These are phyloP conservation scores for Hipposideros armiger DNA, from an alignment of 2,113 vertebrate species.

Conservation along the genomic window DNA sequence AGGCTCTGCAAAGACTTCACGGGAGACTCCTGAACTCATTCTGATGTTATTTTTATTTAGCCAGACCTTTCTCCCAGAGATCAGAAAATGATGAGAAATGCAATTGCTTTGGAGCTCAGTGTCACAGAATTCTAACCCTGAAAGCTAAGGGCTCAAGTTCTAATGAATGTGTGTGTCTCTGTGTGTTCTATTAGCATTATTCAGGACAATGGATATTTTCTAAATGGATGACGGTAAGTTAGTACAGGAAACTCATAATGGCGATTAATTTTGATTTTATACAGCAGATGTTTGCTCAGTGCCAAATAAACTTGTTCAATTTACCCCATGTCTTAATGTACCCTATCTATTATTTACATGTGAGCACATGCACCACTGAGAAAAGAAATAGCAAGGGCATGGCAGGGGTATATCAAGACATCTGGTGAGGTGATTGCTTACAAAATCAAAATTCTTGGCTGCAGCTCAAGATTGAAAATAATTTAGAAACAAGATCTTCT, in stretches of 20 bases:
- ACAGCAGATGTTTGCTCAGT: slow-evolving; percentile 80
- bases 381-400: slow-evolving; percentile 75
- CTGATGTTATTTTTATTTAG: slow-evolving; percentile 77
- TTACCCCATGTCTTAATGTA: slow-evolving; percentile 80
- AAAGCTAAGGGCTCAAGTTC: slow-evolving; percentile 64
- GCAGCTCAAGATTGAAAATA: slow-evolving; percentile 72
- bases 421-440: slow-evolving; percentile 81
- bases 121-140: slow-evolving; percentile 75
- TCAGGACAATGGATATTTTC: slow-evolving; percentile 70
- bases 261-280: slow-evolving; percentile 80
- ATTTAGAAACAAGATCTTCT: slow-evolving; percentile 50
- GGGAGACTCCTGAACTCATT: slow-evolving; percentile 29
- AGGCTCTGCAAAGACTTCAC: neutral
- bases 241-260: slow-evolving; percentile 65
- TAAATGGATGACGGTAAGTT: slow-evolving; percentile 58
- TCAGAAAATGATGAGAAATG: slow-evolving; percentile 79
- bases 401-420: slow-evolving; percentile 76
- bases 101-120: slow-evolving; percentile 75
- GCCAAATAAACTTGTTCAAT: slow-evolving; percentile 80
- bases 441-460: slow-evolving; percentile 80
- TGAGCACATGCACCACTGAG: slow-evolving; percentile 72
- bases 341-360: slow-evolving; percentile 82
- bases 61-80: slow-evolving; percentile 66
- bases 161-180: slow-evolving; percentile 60
- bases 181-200: slow-evolving; percentile 66